Evolutionary conservation across 2,797 vertebrate genomes (phyloP).

Genomic region (Centroberyx gerrardi): DNA sequence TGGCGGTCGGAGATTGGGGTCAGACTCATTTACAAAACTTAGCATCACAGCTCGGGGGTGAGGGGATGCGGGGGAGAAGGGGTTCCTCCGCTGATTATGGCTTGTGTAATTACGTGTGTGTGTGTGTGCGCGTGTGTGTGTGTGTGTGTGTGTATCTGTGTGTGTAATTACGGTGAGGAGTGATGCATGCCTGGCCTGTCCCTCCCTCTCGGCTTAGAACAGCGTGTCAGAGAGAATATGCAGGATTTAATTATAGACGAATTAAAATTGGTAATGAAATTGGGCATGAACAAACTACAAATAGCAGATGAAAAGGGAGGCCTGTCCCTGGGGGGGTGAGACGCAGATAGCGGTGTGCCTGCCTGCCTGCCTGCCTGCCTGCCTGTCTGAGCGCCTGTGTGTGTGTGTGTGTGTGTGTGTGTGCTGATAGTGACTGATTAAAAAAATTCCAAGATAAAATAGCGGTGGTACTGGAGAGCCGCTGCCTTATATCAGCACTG

Average conservation of each 20-base stretch:
- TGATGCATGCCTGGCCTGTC: constrained; percentile 96
- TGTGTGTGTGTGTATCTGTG: constrained; percentile 62
- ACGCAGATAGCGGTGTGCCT: constrained; percentile 80
- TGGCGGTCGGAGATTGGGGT: constrained; percentile 99
- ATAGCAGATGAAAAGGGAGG: constrained; percentile 91
- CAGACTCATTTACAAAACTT: constrained; percentile 99
- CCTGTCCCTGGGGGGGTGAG: constrained; percentile 86
- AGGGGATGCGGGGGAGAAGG: constrained; percentile 91
- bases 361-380: constrained; percentile 73
- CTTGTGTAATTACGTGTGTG: constrained; percentile 80
- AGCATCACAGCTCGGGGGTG: constrained; percentile 94
- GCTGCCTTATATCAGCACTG: constrained; percentile 45
- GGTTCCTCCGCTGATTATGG: constrained; percentile 97
- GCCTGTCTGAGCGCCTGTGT: constrained; percentile 69
- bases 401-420: constrained; percentile 62
- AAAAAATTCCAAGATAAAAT: constrained; percentile 80
- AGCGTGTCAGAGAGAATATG: constrained; percentile 99
- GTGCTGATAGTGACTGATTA: constrained; percentile 86
- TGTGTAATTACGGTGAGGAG: constrained; percentile 96
- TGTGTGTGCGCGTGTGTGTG: constrained; percentile 31
- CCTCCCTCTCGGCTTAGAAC: constrained; percentile 97
- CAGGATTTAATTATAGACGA: constrained; percentile 99
- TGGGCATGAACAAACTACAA: constrained; percentile 95
- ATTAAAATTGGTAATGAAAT: constrained; percentile 99
- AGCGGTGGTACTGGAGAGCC: constrained; percentile 51